These are phyloP conservation scores for Acrocephalus scirpaceus DNA, from an alignment of 2,797 vertebrate species.

Conservation along the genomic window DNA sequence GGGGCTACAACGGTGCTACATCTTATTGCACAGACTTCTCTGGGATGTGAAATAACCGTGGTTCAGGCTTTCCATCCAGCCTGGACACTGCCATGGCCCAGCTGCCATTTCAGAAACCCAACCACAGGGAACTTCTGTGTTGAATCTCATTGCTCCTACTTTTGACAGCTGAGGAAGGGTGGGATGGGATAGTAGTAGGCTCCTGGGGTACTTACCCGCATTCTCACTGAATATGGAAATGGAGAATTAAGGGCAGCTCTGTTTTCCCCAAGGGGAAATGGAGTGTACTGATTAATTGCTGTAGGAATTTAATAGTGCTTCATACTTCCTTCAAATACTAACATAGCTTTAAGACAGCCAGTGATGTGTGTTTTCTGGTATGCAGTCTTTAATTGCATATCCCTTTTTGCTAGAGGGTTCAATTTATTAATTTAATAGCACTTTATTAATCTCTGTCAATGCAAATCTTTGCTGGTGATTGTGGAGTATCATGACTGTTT, in stretches of 20 bases:
- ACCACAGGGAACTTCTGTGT: background rate
- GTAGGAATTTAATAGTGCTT: background rate
- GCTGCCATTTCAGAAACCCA: background rate
- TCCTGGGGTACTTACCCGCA: background rate
- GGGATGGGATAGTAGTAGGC: too few relatives aligned
- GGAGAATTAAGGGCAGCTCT: background rate
- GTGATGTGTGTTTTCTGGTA: background rate
- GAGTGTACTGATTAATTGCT: background rate
- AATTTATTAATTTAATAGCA: background rate
- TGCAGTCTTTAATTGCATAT: background rate
- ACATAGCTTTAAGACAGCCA: background rate
- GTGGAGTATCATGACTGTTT: background rate
- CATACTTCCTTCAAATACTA: background rate
- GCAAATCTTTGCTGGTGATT: background rate
- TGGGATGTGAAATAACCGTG: accelerated
- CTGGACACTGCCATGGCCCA: background rate
- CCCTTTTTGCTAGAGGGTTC: background rate
- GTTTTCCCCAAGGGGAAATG: background rate
- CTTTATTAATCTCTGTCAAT: background rate
- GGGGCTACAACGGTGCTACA: accelerated
- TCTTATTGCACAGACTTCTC: background rate
- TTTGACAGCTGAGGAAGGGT: background rate
- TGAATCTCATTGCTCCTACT: background rate
- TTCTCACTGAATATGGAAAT: background rate
- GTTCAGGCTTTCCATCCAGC: background rate